Base-by-base conservation (phyloP, 2,113 vertebrate genomes). In the Quiscalus mexicanus region DNA sequence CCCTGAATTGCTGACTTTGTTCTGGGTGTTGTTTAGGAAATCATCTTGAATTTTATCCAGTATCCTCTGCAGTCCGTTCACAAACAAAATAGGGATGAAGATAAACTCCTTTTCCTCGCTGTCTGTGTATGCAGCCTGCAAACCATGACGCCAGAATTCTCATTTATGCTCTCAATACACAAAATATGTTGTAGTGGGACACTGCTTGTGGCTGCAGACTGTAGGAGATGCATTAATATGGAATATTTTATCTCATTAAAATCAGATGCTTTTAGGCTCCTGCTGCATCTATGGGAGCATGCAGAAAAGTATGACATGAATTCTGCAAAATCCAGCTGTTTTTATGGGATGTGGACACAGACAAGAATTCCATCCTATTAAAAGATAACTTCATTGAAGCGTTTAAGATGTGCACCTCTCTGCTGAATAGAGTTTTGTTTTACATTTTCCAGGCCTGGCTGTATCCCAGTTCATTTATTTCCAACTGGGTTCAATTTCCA, bases 401-500 rank as follows among this genome's bases (percentile, higher is more conserved):
- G 53, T 84, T 92, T 89, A 68, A 68, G 39, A 41, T 53, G 17
- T 79, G 22, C 10, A 31, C 13, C 17, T 68, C 55, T 90, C 56
- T 71, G 44, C n/a, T 78, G 77, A 91, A 71, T 14, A 78, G 52
- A 87, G 87, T 94, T 92, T 81, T 58, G 60, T 56, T 90, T 59
- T 89, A 65, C 41, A 35, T 21, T 89, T 93, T 74, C 75, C 71
- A 86, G 74, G 44, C 21, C 89, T 95, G 87, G 84, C 78, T 90
- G 12, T 60, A 62, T 91, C 70, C 75, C 53, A 81, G 59, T 90
- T 83, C 14, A 59, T 91, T 95, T 79, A 71, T 88, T 96, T 94
- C 52, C 79, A 84, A 76, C 18, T 84, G 68, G 39, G 52, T 70
- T 95, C 64, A 76, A 31, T 95, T 97, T 95, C 60, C 89, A 91